Base-by-base conservation (phyloP, 2,888 invertebrate genomes). In the Tetranychus piercei region DNA sequence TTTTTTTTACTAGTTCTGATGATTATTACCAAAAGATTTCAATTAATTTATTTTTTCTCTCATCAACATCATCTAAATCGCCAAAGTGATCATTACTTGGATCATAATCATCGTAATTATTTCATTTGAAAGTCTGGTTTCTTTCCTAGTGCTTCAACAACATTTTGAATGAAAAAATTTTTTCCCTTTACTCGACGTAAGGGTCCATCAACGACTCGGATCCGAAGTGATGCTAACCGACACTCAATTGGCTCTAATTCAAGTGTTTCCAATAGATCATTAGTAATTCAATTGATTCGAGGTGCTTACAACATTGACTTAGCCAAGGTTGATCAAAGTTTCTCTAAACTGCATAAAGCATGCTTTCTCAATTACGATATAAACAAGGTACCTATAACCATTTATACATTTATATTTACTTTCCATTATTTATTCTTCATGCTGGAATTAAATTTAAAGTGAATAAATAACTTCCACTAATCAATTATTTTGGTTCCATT, bases 301-400 rank as follows among this genome's bases (percentile, higher is more conserved):
- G 77, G 76, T 23, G 77, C 74, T 2, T 77, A 77, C 55, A 77
- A 77, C 22, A 75, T 77, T 18, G 77, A 77, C 64, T 67, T 77
- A 43, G 71, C 67, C 6, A 76, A 76, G 67, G 76, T 77, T 6
- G 77, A 77, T 45, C n/a, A 65, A 44, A 44, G 34, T 7, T 77
- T 77, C 66, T 76, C 74, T 20, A 77, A 77, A 70, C 66, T 77
- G 44, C 77, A 77, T 73, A 72, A 73, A 44, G 76, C 77, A 3
- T 75, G 75, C 22, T 72, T 74, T 44, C 67, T 76, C 3, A 77
- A 77, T 66, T n/a, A 73, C 15, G 74, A 77, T 65, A 75, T 74
- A 18, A 74, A 76, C 20, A 72, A 66, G 34, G 72, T 77, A 55
- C 9, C 55, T 15, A 55, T 23, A 23, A 23, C 23, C 23, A 3